Percentiles rank a stretch among this genome's conserved stretches.
Conservation (phyloP, 2,888 invertebrate species). For the Cheilosia variabilis region DNA sequence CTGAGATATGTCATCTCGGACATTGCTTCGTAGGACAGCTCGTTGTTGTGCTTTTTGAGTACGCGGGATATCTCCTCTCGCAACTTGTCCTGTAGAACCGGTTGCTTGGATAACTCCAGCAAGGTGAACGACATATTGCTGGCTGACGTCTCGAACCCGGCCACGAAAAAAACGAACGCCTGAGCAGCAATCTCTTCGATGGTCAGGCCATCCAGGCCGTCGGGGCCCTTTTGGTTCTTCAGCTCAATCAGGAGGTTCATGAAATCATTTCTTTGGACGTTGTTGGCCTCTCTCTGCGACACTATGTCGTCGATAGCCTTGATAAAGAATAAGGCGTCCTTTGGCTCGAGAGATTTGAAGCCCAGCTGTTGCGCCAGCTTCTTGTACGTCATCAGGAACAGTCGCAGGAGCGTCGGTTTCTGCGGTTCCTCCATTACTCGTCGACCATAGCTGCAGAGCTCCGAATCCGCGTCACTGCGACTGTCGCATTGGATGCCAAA, state of each 20-base stretch:
- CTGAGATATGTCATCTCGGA: conserved; percentile 84
- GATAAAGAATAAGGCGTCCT: conserved; percentile 76
- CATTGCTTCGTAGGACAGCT: conserved; percentile 84
- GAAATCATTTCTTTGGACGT: conserved; percentile 79
- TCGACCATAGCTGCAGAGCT: conserved; percentile 79
- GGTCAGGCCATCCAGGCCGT: conserved; percentile 78
- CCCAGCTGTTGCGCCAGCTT: conserved; percentile 41
- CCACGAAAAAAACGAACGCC: conserved; percentile 85
- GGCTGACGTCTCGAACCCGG: conserved; percentile 85
- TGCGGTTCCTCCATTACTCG: conserved; percentile 66
- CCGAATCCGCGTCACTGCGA: conserved; percentile 81
- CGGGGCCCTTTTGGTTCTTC: conserved; percentile 73
- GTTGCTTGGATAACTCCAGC: conserved; percentile 84
- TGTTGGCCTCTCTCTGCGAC: conserved; percentile 76
- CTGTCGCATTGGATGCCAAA: conserved; percentile 84
- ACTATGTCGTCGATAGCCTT: conserved; percentile 78
- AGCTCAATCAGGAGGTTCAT: conserved; percentile 78
- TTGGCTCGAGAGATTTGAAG: not conserved
- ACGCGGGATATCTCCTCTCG: conserved; percentile 83
- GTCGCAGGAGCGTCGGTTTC: conserved; percentile 76
- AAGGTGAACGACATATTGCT: conserved; percentile 84
- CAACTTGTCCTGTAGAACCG: conserved; percentile 83
- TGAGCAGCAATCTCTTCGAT: conserved; percentile 85
- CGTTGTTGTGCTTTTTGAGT: conserved; percentile 80
- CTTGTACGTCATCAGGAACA: conserved; percentile 75